phyloP scores from a whole-genome alignment of 2,888 invertebrate genomes.

The Marasmarcha lunaedactyla region DNA sequence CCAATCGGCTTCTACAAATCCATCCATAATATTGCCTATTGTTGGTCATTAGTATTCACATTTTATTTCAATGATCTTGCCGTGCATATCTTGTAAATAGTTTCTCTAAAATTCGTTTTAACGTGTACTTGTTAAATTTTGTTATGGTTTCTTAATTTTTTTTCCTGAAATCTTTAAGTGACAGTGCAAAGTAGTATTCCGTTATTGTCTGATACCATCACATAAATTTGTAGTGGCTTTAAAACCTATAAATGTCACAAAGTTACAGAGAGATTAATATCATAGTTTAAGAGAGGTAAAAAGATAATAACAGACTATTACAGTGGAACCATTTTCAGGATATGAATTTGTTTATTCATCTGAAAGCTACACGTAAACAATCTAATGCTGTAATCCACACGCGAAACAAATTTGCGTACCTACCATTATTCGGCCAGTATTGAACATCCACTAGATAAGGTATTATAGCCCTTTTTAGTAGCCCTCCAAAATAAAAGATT shows the following conservation, averaged over 20 bases:
- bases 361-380: too few relatives aligned
- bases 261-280: constrained; percentile 25
- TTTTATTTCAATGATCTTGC: constrained; percentile 56
- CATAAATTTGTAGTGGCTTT: constrained; percentile 25
- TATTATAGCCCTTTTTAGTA: too few relatives aligned
- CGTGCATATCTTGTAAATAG: constrained; percentile 61
- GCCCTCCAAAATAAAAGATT: too few relatives aligned
- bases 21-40: constrained; percentile 54
- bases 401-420: too few relatives aligned
- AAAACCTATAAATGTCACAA: constrained; percentile 42
- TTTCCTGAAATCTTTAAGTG: constrained; percentile 35
- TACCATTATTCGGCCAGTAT: too few relatives aligned
- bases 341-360: too few relatives aligned
- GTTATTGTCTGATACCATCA: constrained; percentile 27
- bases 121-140: constrained; percentile 59
- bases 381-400: too few relatives aligned
- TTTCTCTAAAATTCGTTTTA: constrained; percentile 36
- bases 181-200: constrained; percentile 15
- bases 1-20: constrained; percentile 48
- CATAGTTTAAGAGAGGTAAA: constrained; percentile 29
- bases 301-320: too few relatives aligned
- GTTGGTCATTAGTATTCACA: constrained; percentile 58
- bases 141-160: constrained; percentile 24
- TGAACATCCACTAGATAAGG: too few relatives aligned
- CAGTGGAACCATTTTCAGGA: too few relatives aligned